phyloP scores from a whole-genome alignment of 2,888 invertebrate species.

The Leucophenga montana region DNA sequence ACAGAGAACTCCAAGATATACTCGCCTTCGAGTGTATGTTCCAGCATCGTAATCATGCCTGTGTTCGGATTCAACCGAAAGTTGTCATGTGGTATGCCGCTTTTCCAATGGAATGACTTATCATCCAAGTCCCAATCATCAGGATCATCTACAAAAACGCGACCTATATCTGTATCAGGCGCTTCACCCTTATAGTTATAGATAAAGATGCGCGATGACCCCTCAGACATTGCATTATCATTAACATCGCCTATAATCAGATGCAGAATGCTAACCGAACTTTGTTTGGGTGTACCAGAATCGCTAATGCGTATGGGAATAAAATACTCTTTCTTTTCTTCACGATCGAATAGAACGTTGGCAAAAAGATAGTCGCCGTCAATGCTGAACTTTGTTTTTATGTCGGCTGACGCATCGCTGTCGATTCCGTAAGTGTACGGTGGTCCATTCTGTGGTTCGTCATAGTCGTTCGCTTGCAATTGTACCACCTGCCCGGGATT shows the following conservation, averaged over 20 bases:
- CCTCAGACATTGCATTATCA: conserved; percentile 91
- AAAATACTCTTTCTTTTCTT: conserved; percentile 87
- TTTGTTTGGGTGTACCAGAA: conserved; percentile 82
- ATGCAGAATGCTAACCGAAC: conserved; percentile 87
- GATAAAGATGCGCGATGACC: conserved; percentile 91
- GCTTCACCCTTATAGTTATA: conserved; percentile 93
- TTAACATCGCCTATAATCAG: conserved; percentile 96
- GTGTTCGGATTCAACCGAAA: conserved; percentile 84
- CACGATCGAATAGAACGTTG: conserved; percentile 86
- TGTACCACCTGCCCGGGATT: conserved; percentile 80
- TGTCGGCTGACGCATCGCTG: conserved; percentile 78
- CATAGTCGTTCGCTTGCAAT: conserved; percentile 85
- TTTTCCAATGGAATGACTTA: conserved; percentile 86
- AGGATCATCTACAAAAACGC: conserved; percentile 89
- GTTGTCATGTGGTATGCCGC: conserved; percentile 75
- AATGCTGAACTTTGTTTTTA: conserved; percentile 82
- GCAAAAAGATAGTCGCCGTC: conserved; percentile 81
- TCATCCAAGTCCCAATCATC: conserved; percentile 98
- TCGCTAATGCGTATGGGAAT: conserved; percentile 94
- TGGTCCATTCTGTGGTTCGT: conserved; percentile 87
- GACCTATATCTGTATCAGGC: conserved; percentile 88
- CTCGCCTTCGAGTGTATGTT: conserved; percentile 82
- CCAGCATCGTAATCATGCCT: conserved; percentile 91
- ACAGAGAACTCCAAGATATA: conserved; percentile 85
- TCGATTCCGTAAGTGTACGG: conserved; percentile 82